Percentiles rank a stretch among this genome's conserved stretches.
Evolutionary conservation across 1,140 invertebrate species (phyloP).

Genomic region (Drosophila parvula): DNA sequence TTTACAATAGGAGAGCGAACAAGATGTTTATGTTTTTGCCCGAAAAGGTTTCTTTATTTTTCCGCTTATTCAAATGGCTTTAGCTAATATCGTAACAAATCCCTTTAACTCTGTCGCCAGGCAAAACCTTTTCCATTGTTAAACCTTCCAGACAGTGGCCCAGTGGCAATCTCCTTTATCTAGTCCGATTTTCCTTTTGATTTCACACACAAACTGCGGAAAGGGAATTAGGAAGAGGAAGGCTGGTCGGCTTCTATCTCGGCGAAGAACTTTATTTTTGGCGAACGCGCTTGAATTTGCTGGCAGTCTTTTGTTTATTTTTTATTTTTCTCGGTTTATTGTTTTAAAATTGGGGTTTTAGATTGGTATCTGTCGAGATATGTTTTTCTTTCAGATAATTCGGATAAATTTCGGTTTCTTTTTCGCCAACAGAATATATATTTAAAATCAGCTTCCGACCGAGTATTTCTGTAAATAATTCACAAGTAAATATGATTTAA

Average conservation of each 20-base stretch:
- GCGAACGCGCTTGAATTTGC: slow-evolving; percentile 67
- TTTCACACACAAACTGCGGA: slow-evolving; percentile 4
- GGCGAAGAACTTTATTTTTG: slow-evolving; percentile 60
- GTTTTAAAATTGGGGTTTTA: slow-evolving; percentile 48
- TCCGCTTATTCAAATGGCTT: slow-evolving; percentile 66
- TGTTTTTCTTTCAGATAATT: background rate
- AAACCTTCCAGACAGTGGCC: background rate
- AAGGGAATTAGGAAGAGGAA: background rate
- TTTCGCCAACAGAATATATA: background rate
- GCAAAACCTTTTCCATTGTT: slow-evolving; percentile 8
- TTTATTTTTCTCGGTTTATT: slow-evolving; percentile 45
- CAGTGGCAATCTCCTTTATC: slow-evolving; percentile 51
- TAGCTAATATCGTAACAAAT: slow-evolving; percentile 66
- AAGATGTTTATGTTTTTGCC: slow-evolving; percentile 7
- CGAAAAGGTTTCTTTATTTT: slow-evolving; percentile 41
- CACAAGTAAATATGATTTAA: slow-evolving; percentile 40
- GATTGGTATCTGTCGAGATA: background rate
- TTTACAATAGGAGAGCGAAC: background rate
- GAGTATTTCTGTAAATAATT: background rate
- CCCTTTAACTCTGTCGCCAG: slow-evolving; percentile 27
- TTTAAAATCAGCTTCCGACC: background rate
- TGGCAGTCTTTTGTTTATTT: slow-evolving; percentile 43
- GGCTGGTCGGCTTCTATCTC: slow-evolving; percentile 9
- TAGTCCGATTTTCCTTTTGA: slow-evolving; percentile 52
- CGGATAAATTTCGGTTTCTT: background rate